Evolutionary conservation across 2,888 invertebrate genomes (phyloP).

Genomic region (Chrysolina haemoptera): DNA sequence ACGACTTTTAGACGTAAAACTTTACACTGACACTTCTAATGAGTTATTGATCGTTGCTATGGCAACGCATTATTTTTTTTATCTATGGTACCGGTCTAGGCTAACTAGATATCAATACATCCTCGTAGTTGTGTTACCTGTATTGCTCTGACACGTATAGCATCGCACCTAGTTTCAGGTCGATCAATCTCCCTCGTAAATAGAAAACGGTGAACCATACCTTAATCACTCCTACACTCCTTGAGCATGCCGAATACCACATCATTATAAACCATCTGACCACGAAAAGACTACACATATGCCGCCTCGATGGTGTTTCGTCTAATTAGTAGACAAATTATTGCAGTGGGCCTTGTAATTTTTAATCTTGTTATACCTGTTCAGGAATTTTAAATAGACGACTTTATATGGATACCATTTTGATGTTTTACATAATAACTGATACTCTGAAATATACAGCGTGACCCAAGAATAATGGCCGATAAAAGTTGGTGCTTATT

Average conservation of each 20-base stretch:
- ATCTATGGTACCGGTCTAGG: no score
- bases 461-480: neutral
- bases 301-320: constrained; percentile 35
- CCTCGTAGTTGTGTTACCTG: no score
- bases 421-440: constrained; percentile 9
- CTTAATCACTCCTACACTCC: constrained; percentile 5
- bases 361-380: constrained; percentile 32
- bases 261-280: constrained; percentile 19
- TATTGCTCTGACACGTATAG: neutral
- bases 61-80: no score
- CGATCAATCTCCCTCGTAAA: constrained; percentile 6
- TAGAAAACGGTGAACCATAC: constrained; percentile 6
- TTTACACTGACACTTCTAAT: no score
- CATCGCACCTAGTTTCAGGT: neutral
- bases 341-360: constrained; percentile 34
- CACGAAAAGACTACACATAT: constrained; percentile 24
- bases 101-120: no score
- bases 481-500: no score
- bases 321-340: constrained; percentile 43
- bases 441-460: neutral
- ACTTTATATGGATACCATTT: constrained; percentile 6
- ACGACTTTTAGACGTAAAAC: no score
- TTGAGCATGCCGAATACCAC: constrained; percentile 6
- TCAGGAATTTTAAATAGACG: constrained; percentile 26
- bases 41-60: no score